Evolutionary conservation across 2,113 vertebrate genomes (phyloP).

Genomic region (Brachypodius melanocephalos): DNA sequence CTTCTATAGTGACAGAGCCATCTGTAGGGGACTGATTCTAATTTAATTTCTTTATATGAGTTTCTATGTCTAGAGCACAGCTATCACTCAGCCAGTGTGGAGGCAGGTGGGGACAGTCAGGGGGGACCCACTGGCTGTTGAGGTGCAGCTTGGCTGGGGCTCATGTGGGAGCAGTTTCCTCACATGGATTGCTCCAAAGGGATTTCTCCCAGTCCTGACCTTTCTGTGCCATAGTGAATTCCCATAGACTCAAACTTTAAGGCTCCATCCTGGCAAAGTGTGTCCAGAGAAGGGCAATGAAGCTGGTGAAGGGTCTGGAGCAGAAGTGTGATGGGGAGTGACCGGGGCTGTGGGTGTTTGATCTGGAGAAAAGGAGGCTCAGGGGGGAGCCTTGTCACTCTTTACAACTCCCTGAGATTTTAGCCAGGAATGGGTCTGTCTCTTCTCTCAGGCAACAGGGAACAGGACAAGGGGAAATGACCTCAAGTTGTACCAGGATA

Average conservation of each 20-base stretch:
- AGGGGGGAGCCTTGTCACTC: no score
- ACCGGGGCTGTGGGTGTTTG: not conserved
- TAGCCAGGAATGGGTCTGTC: not conserved
- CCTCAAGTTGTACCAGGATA: not conserved
- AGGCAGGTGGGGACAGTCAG: not conserved
- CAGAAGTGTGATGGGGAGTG: not conserved
- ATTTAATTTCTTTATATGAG: not conserved
- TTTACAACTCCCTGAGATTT: not conserved
- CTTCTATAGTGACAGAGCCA: slow-evolving; percentile 10
- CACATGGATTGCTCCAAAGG: not conserved
- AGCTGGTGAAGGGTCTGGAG: not conserved
- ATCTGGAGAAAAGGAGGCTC: not conserved
- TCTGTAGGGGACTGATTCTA: slow-evolving; percentile 15
- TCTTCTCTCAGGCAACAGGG: not conserved
- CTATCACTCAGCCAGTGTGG: not conserved
- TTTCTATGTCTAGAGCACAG: not conserved
- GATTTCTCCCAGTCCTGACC: not conserved
- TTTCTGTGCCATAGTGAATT: not conserved
- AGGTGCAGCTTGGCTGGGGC: not conserved
- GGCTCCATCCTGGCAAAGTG: not conserved
- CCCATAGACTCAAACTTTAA: not conserved
- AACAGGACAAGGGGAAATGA: not conserved
- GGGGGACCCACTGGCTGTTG: not conserved
- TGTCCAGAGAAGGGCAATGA: not conserved
- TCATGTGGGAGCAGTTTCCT: not conserved